A percentile compares a stretch with the other conserved stretches of the same genome.
Conservation (phyloP, 2,888 invertebrate genomes). For the Epirrita christyi region DNA sequence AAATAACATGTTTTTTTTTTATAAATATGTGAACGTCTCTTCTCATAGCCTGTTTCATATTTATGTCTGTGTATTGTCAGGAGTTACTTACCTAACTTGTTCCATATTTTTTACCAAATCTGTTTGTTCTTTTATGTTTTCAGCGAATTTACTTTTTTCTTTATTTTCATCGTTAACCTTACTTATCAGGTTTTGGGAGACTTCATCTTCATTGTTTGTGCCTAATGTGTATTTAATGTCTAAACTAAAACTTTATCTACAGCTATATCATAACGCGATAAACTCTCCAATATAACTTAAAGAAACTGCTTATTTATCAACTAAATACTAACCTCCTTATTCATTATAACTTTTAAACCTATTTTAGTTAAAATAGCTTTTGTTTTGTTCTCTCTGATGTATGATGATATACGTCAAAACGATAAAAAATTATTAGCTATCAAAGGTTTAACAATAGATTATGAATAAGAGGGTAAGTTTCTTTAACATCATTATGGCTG, state of each 20-base stretch:
- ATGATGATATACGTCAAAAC: too few species aligned
- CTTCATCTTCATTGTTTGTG: not conserved
- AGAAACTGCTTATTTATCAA: not conserved
- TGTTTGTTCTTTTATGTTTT: conserved; percentile 3
- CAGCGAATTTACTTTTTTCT: not conserved
- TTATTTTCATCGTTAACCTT: not conserved
- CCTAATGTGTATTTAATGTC: too few species aligned
- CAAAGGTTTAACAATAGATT: too few species aligned
- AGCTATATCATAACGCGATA: not conserved
- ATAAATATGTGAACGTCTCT: conserved; percentile 20
- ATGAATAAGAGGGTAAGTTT: too few species aligned
- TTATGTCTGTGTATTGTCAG: conserved; percentile 4
- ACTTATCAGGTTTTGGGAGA: conserved; percentile 5
- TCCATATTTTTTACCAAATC: not conserved
- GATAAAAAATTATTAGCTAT: too few species aligned
- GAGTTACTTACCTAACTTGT: not conserved
- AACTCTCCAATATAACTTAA: not conserved
- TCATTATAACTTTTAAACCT: too few species aligned
- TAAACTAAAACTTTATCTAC: too few species aligned
- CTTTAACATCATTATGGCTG: not conserved
- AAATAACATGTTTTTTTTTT: conserved; percentile 19
- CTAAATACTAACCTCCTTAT: too few species aligned
- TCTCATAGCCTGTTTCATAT: conserved; percentile 3
- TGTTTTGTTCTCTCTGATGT: too few species aligned
- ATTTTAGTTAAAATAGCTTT: too few species aligned